phyloP scores from a whole-genome alignment of 2,797 vertebrate genomes.

The Semotilus atromaculatus region DNA sequence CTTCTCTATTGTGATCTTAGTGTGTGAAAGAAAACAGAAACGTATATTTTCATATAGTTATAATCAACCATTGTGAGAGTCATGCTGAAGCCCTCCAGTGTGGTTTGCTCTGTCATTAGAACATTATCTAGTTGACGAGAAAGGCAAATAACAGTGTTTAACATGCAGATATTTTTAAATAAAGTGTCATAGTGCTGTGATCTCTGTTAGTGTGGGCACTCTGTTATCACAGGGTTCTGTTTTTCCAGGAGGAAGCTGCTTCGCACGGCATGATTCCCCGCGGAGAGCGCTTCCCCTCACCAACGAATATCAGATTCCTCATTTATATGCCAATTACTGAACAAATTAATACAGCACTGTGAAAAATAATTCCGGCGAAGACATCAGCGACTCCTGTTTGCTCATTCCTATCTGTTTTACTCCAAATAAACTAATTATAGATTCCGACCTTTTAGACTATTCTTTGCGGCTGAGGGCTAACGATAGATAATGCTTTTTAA shows the following conservation, averaged over 20 bases:
- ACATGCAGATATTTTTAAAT: slow-evolving; percentile 39
- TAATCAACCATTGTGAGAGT: slow-evolving; percentile 13
- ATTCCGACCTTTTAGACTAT: slow-evolving; percentile 60
- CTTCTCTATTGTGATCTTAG: background rate
- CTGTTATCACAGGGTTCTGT: slow-evolving; percentile 5
- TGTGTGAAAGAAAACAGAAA: slow-evolving; percentile 20
- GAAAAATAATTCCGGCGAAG: slow-evolving; percentile 40
- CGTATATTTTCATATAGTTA: slow-evolving; percentile 26
- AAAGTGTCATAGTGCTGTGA: slow-evolving; percentile 29
- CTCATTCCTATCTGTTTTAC: slow-evolving; percentile 58
- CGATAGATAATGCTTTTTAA: slow-evolving; percentile 60
- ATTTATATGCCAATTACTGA: slow-evolving; percentile 62
- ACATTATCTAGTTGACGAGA: slow-evolving; percentile 8
- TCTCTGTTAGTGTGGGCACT: slow-evolving; percentile 1
- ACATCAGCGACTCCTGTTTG: slow-evolving; percentile 53
- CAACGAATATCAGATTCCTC: slow-evolving; percentile 49
- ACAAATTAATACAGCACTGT: slow-evolving; percentile 57
- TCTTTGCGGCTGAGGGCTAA: slow-evolving; percentile 54
- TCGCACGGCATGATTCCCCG: slow-evolving; percentile 17
- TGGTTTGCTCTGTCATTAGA: slow-evolving; percentile 26
- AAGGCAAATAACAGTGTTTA: slow-evolving; percentile 39
- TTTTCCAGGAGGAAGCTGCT: slow-evolving; percentile 34
- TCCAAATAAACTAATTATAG: slow-evolving; percentile 69
- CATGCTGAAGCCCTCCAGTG: background rate
- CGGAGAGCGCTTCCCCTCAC: slow-evolving; percentile 11